Base-by-base conservation (phyloP, 2,888 invertebrate genomes). In the Bombylius discolor region DNA sequence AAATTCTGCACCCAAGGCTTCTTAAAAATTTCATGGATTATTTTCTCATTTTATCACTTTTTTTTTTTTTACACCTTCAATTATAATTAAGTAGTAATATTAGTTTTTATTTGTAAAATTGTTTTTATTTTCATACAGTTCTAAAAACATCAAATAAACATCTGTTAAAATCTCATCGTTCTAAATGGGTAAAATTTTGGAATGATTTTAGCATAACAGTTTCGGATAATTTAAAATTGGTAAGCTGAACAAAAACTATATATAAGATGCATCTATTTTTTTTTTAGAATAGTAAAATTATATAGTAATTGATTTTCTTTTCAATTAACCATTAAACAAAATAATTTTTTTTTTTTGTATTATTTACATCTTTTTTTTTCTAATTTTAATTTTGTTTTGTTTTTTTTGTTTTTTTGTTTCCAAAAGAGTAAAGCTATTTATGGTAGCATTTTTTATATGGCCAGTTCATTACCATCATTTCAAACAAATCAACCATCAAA, bases 361-460 rank as follows among this genome's bases (percentile, higher is more conserved):
- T 23, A 23, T 23, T 23, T 23, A 2, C 23, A 23, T 23, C 23
- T 23, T 23, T 23, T 23, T 23, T 36, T 36, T 8, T 36, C 9
- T 36, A 36, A 6, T 36, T 36, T 36, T 5, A 36, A 36, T 36
- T 36, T 36, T 36, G 36, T 36, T 36, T 36, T 36, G 36, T 36
- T 36, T 36, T 36, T 36, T 36, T 36, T 32, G 8, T 32, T 13
- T 8, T 49, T 49, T 45, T 51, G 32, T 13, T 33, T 33, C 47
- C 9, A 50, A 33, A 47, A 60, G 59, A 52, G 52, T 31, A 52
- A 59, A 45, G 67, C 65, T 36, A 77, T 80, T 1, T 77, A 79
- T 57, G 80, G 78, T 0, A 79, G 80, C 49, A 77, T 81, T 70
- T 82, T 80, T 64, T 81, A 80, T 61, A 73, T 79, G 60, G 70